Base-by-base conservation (phyloP, 2,888 invertebrate species). In the Lutraria lutraria region DNA sequence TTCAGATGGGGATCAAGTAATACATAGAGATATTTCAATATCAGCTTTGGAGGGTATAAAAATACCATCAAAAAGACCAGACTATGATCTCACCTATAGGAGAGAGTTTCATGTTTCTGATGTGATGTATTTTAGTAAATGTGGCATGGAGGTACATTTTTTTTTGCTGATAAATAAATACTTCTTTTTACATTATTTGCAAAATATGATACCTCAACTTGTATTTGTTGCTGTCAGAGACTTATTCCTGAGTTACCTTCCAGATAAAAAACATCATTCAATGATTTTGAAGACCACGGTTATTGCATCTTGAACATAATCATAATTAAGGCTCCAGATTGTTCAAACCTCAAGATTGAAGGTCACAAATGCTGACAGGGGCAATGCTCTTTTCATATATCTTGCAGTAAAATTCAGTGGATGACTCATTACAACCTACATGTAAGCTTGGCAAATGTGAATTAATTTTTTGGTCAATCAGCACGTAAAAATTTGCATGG, bases 121-220 rank as follows among this genome's bases (percentile, higher is more conserved):
- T 96, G 98, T 98, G 95, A 97, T 99, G 96, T 98, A 98, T 96
- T 98, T 98, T 96, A 98, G 99, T 60, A 98, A 98, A 97, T 98
- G 98, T 34, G 99, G 99, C 25, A 98, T 99, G 95, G 99, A 99
- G 96, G 97, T 97, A 93, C 86, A 86, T 81, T 76, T 1, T 10
- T 31, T 31, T 76, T 31, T 21, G 1, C 3, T 56, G 56, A 1
- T 56, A 54, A 16, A 54, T n/a, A n/a, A n/a, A n/a, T 43, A 43
- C 43, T 43, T 4, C 43, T 43, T 43, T 43, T 8, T 43, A 43
- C 43, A 43, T 43, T 43, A 8, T 4, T 43, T 43, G 43, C 43
- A 56, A 56, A 56, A 3, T 56, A 31, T 1, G 19, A 79, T 79
- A 31, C 31, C 3, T 34, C 34, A 29, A 15, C 16, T n/a, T n/a